Percentiles rank a stretch among this genome's conserved stretches.
Evolutionary conservation across 2,113 vertebrate genomes (phyloP).

Genomic region (Podiceps cristatus): DNA sequence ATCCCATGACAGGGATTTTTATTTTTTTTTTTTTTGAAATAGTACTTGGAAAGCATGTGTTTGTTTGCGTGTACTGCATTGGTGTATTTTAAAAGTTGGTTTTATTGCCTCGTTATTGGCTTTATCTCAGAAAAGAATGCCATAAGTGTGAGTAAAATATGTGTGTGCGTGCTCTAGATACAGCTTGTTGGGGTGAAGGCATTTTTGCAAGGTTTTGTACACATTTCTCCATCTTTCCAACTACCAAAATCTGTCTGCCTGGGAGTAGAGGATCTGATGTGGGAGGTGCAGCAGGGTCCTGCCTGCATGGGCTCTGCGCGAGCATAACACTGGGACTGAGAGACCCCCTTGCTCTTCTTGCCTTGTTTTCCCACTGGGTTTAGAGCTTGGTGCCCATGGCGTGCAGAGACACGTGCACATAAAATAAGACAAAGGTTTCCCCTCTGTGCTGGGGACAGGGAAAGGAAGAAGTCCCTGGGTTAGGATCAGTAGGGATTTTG

Average conservation of each 20-base stretch:
- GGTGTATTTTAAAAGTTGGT: not conserved
- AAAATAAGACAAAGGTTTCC: not conserved
- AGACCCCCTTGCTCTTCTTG: not conserved
- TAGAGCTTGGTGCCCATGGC: not conserved
- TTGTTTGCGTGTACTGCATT: not conserved
- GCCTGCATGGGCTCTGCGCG: rapidly evolving
- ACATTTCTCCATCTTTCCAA: not conserved
- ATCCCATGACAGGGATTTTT: not conserved
- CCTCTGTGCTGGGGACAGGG: not conserved
- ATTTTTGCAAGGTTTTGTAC: not conserved
- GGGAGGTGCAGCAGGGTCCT: not conserved
- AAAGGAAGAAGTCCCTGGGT: not conserved
- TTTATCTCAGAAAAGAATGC: not conserved
- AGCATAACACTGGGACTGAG: not conserved
- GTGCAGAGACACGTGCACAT: not conserved
- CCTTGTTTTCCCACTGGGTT: not conserved
- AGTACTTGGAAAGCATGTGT: not conserved
- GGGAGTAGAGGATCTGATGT: not conserved
- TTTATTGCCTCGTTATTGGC: not conserved
- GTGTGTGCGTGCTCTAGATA: not conserved
- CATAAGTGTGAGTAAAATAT: not conserved
- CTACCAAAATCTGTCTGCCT: not conserved
- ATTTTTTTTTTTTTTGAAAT: not conserved
- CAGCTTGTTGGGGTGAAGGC: not conserved
- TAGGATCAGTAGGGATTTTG: not conserved